phyloP scores from a whole-genome alignment of 2,113 vertebrate species.

The Hemicordylus capensis region DNA sequence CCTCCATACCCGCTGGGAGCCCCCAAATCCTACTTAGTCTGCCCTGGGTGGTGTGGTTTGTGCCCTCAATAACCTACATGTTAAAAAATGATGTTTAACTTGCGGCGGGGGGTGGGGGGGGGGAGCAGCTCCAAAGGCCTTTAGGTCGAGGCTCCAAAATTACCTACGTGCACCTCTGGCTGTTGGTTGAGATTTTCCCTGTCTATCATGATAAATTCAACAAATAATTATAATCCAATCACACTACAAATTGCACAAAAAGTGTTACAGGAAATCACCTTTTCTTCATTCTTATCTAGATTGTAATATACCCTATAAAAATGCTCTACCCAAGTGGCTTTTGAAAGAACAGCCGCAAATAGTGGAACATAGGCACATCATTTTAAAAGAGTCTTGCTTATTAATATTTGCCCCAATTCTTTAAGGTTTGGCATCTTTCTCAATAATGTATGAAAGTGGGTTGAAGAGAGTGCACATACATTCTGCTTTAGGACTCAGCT shows the following conservation, averaged over 20 bases:
- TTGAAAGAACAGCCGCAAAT: conserved; percentile 28
- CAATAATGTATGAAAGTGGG: conserved; percentile 48
- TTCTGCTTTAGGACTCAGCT: conserved; percentile 67
- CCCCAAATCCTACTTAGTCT: no score
- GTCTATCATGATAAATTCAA: not conserved
- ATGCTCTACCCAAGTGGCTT: conserved; percentile 42
- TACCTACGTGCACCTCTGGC: no score
- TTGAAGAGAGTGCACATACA: conserved; percentile 59
- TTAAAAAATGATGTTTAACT: no score
- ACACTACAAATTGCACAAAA: not conserved
- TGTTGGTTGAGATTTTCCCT: not conserved
- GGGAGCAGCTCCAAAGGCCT: no score
- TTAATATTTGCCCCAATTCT: conserved; percentile 47
- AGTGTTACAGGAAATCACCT: not conserved
- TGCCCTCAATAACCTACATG: no score
- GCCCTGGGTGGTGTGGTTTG: no score
- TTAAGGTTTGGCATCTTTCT: conserved; percentile 43
- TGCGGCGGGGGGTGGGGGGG: no score
- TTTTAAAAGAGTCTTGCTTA: conserved; percentile 28
- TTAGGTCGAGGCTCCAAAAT: no score
- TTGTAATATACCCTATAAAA: not conserved
- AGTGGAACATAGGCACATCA: not conserved
- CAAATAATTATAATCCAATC: accelerated
- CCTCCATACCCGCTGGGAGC: no score
- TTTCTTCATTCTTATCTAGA: conserved; percentile 8